Base-by-base conservation (phyloP, 2,113 vertebrate genomes). In the Merops nubicus region DNA sequence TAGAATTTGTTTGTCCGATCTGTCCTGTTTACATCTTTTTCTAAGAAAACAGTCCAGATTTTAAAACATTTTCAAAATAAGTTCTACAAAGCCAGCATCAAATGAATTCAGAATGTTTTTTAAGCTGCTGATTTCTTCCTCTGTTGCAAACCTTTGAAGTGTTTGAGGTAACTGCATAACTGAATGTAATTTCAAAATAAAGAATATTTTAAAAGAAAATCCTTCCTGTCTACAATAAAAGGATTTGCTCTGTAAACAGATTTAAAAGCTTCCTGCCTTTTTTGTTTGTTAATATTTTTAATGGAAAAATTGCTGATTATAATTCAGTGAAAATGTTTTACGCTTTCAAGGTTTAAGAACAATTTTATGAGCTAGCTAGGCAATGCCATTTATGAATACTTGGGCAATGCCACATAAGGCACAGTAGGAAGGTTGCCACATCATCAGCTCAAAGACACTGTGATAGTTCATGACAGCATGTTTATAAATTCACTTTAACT, bases 1-100 rank as follows among this genome's bases (percentile, higher is more conserved):
- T 99, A 99, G 98, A 99, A 99, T 53, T 98, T 98, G 95, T 99
- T 99, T 36, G 98, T 99, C 95, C 99, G 96, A 97, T 99, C 99
- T 25, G 99, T 99, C 95, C 99, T 98, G 98, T 99, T 99, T 80
- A 99, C 99, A 89, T 99, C 99, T 97, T 99, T 99, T 97, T 99
- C 99, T 99, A 97, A 96, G 42, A 78, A 96, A 96, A 95, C 47
- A 98, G 79, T 48, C 12, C 68, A 97, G n/a, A 97, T 88, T 94
- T 94, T 89, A 85, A 94, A 97, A 89, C 20, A 48, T 48, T 97
- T 92, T 79, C 64, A 96, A 94, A 96, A 95, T 38, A 76, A 93
- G 65, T 95, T 91, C 72, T 96, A 96, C n/a, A 92, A 97, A 97
- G 72, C 29, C 93, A 65, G 33, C 26, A 96, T 77, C 69, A 96